Evolutionary conservation across 2,888 invertebrate genomes (phyloP).

Genomic region (Idaea dimidiata): DNA sequence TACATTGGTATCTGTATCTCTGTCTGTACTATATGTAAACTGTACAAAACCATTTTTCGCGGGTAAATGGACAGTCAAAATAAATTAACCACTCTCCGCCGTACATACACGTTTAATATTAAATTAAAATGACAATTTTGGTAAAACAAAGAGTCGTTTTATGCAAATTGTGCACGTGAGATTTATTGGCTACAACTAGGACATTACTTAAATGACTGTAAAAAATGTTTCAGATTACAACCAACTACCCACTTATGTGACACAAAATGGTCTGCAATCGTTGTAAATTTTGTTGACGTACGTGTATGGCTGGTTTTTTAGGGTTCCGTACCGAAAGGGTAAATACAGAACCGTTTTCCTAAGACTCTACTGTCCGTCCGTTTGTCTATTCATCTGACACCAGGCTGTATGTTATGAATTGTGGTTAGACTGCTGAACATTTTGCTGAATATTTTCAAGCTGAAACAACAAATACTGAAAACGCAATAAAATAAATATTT

Average conservation of each 20-base stretch:
- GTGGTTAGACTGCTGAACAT: not conserved
- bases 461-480: too few relatives aligned
- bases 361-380: not conserved
- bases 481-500: too few relatives aligned
- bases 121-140: slow-evolving; percentile 59
- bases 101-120: slow-evolving; percentile 28
- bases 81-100: not conserved
- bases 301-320: not conserved
- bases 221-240: slow-evolving; percentile 57
- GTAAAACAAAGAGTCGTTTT: slow-evolving; percentile 44
- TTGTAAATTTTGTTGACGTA: slow-evolving; percentile 45
- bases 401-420: too few relatives aligned
- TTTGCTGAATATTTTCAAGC: too few relatives aligned
- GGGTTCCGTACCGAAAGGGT: not conserved
- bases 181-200: slow-evolving; percentile 49
- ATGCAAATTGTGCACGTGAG: slow-evolving; percentile 59
- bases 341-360: not conserved
- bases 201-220: slow-evolving; percentile 58
- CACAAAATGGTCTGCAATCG: slow-evolving; percentile 50
- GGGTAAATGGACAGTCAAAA: not conserved
- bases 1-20: not conserved
- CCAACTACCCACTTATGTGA: slow-evolving; percentile 49
- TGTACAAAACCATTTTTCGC: not conserved
- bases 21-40: too few relatives aligned
- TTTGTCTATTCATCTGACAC: too few relatives aligned